Evolutionary conservation across 2,113 vertebrate species (phyloP).

Genomic region (Megatriorchis doriae): DNA sequence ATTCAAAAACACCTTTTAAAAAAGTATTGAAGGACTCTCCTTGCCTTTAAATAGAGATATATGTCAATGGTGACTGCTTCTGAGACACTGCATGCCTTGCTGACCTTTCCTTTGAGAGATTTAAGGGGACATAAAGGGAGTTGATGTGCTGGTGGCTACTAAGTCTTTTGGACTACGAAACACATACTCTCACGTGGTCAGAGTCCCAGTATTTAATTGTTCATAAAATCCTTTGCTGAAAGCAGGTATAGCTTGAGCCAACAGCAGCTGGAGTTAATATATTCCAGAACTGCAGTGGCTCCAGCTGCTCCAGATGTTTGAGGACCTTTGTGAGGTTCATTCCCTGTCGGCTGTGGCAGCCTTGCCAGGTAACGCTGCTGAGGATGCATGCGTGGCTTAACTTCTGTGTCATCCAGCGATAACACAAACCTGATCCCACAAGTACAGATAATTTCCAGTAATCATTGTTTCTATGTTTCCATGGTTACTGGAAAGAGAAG

Average conservation of each 20-base stretch:
- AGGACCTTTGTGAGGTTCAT: neutral
- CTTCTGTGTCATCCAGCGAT: neutral
- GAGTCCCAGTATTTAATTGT: neutral
- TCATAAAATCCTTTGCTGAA: neutral
- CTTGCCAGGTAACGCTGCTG: neutral
- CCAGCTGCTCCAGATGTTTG: neutral
- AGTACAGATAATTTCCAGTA: neutral
- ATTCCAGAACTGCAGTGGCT: neutral
- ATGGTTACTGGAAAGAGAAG: constrained; percentile 1
- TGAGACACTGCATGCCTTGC: neutral
- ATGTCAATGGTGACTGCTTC: neutral
- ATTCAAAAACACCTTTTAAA: neutral
- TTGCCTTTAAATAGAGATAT: neutral
- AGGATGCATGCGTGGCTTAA: neutral
- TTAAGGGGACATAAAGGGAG: neutral
- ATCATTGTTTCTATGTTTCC: constrained; percentile 32
- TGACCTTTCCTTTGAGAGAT: neutral
- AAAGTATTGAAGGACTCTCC: neutral
- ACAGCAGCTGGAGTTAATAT: neutral
- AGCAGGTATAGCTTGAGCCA: neutral
- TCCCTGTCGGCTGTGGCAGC: neutral
- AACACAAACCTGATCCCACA: neutral
- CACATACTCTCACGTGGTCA: neutral
- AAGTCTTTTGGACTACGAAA: neutral
- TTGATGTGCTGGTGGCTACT: neutral